Percentiles rank a stretch among this genome's conserved stretches.
Conservation (phyloP, 2,113 vertebrate species). For the Gallinago media region DNA sequence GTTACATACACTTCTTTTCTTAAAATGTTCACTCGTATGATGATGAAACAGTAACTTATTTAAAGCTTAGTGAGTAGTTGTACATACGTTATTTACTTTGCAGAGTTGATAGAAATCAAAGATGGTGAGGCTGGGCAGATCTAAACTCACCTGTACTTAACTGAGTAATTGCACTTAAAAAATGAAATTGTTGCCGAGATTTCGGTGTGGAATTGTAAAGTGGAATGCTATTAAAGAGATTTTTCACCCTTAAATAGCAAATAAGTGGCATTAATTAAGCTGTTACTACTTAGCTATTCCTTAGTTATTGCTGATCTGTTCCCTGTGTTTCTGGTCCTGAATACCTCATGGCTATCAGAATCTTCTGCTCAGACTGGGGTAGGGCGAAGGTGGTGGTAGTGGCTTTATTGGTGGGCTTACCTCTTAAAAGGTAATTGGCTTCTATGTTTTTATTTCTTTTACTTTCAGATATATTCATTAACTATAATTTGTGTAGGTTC, state of each 20-base stretch:
- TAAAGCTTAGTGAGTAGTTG: background rate
- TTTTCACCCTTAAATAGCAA: background rate
- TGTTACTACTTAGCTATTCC: background rate
- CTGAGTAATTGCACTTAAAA: background rate
- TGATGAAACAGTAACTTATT: background rate
- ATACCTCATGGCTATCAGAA: background rate
- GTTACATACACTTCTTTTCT: background rate
- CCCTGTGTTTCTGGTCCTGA: background rate
- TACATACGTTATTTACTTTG: background rate
- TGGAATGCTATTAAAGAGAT: background rate
- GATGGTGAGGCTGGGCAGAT: background rate
- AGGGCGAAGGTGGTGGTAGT: background rate
- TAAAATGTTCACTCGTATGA: background rate
- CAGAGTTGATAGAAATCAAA: background rate
- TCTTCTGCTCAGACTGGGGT: background rate
- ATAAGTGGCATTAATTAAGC: background rate
- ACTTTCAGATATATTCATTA: background rate
- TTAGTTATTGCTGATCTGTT: background rate
- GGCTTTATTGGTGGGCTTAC: background rate
- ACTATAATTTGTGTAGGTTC: background rate
- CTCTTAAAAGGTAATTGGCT: background rate
- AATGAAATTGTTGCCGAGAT: background rate
- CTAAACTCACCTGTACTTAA: background rate
- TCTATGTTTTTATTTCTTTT: background rate
- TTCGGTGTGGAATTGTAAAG: background rate